Evolutionary conservation across 1,140 invertebrate genomes (phyloP), one percentile per base, ranked within the genome.

Genomic region (Gerris buenoi): DNA sequence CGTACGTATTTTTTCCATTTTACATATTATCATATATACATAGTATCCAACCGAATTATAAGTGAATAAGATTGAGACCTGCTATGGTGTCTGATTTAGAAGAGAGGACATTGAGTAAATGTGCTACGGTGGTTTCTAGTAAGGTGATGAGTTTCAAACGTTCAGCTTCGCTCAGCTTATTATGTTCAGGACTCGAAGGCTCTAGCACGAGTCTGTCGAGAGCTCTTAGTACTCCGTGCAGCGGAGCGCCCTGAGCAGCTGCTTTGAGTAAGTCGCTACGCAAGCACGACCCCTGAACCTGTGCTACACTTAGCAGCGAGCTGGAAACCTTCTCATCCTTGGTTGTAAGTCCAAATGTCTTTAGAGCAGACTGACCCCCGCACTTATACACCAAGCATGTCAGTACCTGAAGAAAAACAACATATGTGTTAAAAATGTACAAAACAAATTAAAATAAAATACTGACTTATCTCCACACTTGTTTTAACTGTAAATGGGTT

Each of bases 251-350:
- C 18, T 74, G 64, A 5, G 71, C 72, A 2, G 75, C 74, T 3
- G 77, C 78, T 64, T 74, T 73, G 29, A 82, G 68, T 64, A 81
- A 72, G 70, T 81, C 77, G 25, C 56, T 26, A 69, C 77, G 76
- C 22, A 80, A 71, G 1, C 67, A 23, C 28, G 15, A 26, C 33
- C 79, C 71, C 68, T 81, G 77, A 25, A 63, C 26, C 56, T 69
- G 57, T 33, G 75, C 76, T 70, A 74, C 67, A 3, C 67, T 46
- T 2, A 78, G 65, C 62, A 79, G 71, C 27, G 63, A 25, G 26
- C 56, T 27, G 18, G 66, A 65, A 14, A 71, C 63, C 23, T 56
- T 62, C 59, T 67, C 58, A 61, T 60, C 27, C 25, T 58, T 56
- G 26, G 57, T 28, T 2, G 62, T 28, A 14, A 28, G 22, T 13